Evolutionary conservation across 30 jellyfish, hydroid and myxozoan species (phyloP), one percentile per base, ranked within the genome.

Genomic region (Pelagia noctiluca): DNA sequence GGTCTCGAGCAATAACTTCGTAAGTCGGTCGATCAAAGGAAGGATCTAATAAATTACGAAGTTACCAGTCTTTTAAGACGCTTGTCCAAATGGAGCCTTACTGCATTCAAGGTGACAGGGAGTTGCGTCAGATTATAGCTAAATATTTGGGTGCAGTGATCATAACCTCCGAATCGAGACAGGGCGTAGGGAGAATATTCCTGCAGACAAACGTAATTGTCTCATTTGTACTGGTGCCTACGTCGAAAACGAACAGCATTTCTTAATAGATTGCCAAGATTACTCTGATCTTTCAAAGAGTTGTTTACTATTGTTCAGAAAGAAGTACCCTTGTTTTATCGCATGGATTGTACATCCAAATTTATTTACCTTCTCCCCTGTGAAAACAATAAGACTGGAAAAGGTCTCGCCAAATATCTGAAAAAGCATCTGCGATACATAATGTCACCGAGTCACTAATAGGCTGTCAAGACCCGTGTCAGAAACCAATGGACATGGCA

Each of bases 131-230:
- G 11, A 16, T 37, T 2, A 37, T 61, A 61, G 71, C 71, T 8
- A 57, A 57, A n/a, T n/a, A 57, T 57, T 57, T 57, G 25, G 71
- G 26, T 57, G 71, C 25, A 57, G 71, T 57, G 73, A 61, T 61
- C 73, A 61, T 12, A 61, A 61, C 73, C 73, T 61, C 29, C 73
- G 73, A 61, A 61, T 0, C 29, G 34, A 0, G 34, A 61, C 34
- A 21, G 73, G 73, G 73, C 73, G 73, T 2, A 61, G 73, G 73
- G 73, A n/a, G n/a, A n/a, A n/a, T n/a, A n/a, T n/a, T n/a, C n/a
- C n/a, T n/a, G n/a, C n/a, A 61, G 29, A 0, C 64, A 22, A 50
- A 5, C 0, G 19, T 22, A 50, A 50, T 26, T 61, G 73, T 26
- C 73, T 61, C 73, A 10, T 16, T 61, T 61, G 73, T 16, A 1